Conservation (phyloP, 2,797 vertebrate genomes). For the Pteronotus mesoamericanus region DNA sequence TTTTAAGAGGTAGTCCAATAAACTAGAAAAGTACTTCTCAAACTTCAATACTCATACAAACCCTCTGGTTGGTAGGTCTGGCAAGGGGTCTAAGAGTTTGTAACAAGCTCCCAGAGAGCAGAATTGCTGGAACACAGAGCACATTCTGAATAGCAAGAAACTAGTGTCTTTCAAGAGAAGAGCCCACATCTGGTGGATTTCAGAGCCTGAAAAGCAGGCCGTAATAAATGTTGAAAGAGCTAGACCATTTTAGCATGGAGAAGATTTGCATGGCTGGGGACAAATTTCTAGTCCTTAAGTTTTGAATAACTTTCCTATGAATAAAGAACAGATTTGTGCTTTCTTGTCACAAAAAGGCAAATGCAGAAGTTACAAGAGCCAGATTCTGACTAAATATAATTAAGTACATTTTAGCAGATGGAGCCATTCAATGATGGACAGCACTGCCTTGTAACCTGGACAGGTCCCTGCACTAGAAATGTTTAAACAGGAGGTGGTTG, state of each 20-base stretch:
- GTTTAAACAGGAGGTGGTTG: not conserved
- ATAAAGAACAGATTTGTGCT: not conserved
- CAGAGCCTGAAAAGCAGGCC: not conserved
- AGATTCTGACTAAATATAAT: constrained; percentile 3
- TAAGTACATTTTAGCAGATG: not conserved
- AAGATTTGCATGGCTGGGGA: not conserved
- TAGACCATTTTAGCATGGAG: not conserved
- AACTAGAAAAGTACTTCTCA: not conserved
- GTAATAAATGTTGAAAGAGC: not conserved
- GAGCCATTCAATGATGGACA: not conserved
- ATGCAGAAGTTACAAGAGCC: not conserved
- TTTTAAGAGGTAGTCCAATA: not conserved
- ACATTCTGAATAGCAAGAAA: not conserved
- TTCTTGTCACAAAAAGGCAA: constrained; percentile 37
- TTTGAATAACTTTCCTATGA: not conserved
- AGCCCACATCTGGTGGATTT: too few species aligned
- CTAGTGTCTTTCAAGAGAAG: not conserved
- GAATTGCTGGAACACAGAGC: not conserved
- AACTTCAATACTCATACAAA: not conserved
- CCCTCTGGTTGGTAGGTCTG: not conserved
- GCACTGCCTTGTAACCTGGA: not conserved
- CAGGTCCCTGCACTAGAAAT: not conserved
- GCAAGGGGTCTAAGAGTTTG: not conserved
- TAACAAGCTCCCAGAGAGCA: not conserved
- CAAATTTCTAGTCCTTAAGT: not conserved